Base-by-base conservation (phyloP, 2,888 invertebrate species). In the Tinea semifulvella region DNA sequence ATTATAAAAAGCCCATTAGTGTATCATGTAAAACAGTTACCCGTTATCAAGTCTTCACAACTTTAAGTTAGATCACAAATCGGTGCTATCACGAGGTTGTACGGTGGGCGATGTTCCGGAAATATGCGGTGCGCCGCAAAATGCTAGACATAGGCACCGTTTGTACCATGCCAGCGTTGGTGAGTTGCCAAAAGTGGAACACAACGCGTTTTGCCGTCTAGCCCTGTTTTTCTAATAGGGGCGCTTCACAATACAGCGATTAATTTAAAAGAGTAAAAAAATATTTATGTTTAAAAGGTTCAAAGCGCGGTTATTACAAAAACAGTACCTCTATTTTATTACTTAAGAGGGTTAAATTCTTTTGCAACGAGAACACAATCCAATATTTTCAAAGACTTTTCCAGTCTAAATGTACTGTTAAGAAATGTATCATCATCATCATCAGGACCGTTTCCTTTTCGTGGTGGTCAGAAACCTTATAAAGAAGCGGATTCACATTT, bases 11-110 rank as follows among this genome's bases (percentile, higher is more conserved):
- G 6, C 3, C 26, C 26, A 26, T 26, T 26, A 26, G 26, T 11
- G 26, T 26, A 26, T 26, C 26, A 26, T 26, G 26, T 22, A 26
- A 26, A 26, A 26, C 26, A 26, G 26, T 26, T 26, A 26, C 10
- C 26, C n/a, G 26, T 26, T 26, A 26, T 26, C 26, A 4, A 35
- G 35, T 35, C 14, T 35, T 14, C 35, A 35, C 7, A 26, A n/a
- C n/a, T n/a, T n/a, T n/a, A n/a, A 26, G 38, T 14, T 38, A 38
- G 3, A 38, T 38, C 38, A 18, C 38, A 40, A 40, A n/a, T 40
- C 22, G 40, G 40, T 40, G 40, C 40, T 22, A 40, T 40, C 40
- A 40, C 36, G 18, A 10, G n/a, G 22, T 11, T 11, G 20, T 22
- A 40, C 22, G 40, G 22, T 22, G 11, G n/a, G n/a, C 17, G 7